Evolutionary conservation across 64 coral and sea anemone species (phyloP).

Genomic region (Montipora sp.): DNA sequence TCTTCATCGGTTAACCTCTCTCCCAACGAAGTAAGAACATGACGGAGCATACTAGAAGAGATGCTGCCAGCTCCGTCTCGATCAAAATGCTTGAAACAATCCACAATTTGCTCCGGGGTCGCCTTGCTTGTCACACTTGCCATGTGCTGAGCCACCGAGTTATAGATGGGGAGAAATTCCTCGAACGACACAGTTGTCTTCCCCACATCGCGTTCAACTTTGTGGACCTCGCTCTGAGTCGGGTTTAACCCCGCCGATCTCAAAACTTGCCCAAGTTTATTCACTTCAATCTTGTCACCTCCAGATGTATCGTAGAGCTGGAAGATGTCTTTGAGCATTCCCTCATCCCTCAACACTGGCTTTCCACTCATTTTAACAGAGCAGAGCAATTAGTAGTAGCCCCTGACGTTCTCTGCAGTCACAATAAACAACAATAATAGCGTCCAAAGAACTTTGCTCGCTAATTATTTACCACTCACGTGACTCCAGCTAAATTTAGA

Average conservation of each 20-base stretch:
- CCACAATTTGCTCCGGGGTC: conserved; percentile 81
- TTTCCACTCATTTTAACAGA: conserved; percentile 9
- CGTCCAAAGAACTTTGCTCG: not conserved
- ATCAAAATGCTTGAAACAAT: conserved; percentile 96
- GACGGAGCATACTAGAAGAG: conserved; percentile 82
- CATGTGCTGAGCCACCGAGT: conserved; percentile 77
- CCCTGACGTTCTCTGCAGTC: not conserved
- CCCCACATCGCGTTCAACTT: conserved; percentile 90
- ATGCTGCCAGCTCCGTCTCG: conserved; percentile 74
- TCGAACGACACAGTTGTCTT: conserved; percentile 80
- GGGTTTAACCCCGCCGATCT: conserved; percentile 88
- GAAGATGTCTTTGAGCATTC: conserved; percentile 90
- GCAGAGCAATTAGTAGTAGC: not conserved
- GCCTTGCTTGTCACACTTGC: conserved; percentile 62
- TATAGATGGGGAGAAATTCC: conserved; percentile 92
- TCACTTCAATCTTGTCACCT: conserved; percentile 74
- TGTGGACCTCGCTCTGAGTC: conserved; percentile 88
- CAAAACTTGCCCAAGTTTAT: conserved; percentile 80
- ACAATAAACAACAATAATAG: not conserved
- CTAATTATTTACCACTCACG: not conserved
- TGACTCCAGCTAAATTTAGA: not conserved
- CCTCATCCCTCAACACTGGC: conserved; percentile 65
- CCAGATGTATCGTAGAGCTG: conserved; percentile 92
- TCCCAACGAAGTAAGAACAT: conserved; percentile 91
- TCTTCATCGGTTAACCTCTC: conserved; percentile 90